Conservation (phyloP, 1,140 invertebrate genomes). For the Psilanteris sp. region DNA sequence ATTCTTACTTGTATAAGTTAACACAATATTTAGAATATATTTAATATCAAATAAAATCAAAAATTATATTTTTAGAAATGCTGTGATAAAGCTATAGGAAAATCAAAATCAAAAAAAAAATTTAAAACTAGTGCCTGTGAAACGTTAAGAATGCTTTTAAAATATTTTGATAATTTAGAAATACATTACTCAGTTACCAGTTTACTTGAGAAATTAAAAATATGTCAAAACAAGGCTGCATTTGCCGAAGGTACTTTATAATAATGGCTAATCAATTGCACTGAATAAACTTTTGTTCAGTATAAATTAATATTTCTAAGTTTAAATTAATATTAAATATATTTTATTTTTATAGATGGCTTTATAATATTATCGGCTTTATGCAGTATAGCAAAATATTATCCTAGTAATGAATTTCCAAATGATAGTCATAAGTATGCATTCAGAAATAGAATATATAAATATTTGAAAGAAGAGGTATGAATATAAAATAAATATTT, state of each 20-base stretch:
- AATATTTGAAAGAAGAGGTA: conserved; percentile 1
- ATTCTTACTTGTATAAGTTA: too few species aligned
- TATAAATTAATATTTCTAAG: too few species aligned
- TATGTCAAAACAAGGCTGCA: background rate
- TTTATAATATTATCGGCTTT: conserved; percentile 5
- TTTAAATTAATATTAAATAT: conserved; percentile 1
- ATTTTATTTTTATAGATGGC: conserved; percentile 4
- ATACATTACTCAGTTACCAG: background rate
- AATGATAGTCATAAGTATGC: background rate
- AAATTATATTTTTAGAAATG: conserved; percentile 3
- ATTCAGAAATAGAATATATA: background rate
- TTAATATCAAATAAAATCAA: too few species aligned
- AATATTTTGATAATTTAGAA: conserved; percentile 8
- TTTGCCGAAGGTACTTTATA: too few species aligned
- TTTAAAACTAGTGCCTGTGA: background rate
- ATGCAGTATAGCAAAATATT: conserved; percentile 3
- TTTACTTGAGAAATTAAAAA: background rate
- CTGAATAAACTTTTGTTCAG: too few species aligned
- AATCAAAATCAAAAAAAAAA: background rate
- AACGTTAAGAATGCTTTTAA: conserved; percentile 1
- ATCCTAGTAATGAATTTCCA: conserved; percentile 5
- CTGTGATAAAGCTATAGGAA: conserved; percentile 6
- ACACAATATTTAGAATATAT: too few species aligned
- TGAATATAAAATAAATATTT: background rate
- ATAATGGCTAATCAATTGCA: background rate